Evolutionary conservation across 2,113 vertebrate genomes (phyloP).

Genomic region (Pluvianellus socialis): DNA sequence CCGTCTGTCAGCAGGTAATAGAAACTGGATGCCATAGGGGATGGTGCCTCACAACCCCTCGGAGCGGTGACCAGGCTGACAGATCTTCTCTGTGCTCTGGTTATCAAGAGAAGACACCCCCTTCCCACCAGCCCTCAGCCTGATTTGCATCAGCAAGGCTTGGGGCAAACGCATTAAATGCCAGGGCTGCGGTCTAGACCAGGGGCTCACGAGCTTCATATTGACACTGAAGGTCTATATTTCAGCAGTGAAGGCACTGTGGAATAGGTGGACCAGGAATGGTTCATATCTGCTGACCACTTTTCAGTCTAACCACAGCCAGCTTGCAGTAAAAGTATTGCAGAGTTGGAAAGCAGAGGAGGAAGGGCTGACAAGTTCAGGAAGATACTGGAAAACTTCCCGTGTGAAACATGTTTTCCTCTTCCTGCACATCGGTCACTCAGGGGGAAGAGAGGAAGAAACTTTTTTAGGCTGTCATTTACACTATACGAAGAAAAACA

Average conservation of each 20-base stretch:
- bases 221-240: background rate
- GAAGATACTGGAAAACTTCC: background rate
- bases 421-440: background rate
- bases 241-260: background rate
- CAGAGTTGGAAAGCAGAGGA: background rate
- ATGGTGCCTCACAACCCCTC: background rate
- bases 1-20: background rate
- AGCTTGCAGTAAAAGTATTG: background rate
- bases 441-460: background rate
- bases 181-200: background rate
- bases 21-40: background rate
- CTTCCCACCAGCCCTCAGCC: background rate
- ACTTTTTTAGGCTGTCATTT: background rate
- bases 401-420: background rate
- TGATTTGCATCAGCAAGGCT: background rate
- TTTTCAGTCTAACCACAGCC: background rate
- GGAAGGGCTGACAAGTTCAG: background rate
- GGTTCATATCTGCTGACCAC: background rate
- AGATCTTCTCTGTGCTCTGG: background rate
- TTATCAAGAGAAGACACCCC: background rate
- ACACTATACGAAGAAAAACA: background rate
- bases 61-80: background rate
- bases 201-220: background rate
- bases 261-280: background rate
- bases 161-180: accelerated